A percentile compares a stretch with the other conserved stretches of the same genome.
These are phyloP conservation scores for Microctenopoma stevenorrisi DNA, from an alignment of 2,797 vertebrate species.

Conservation along the genomic window DNA sequence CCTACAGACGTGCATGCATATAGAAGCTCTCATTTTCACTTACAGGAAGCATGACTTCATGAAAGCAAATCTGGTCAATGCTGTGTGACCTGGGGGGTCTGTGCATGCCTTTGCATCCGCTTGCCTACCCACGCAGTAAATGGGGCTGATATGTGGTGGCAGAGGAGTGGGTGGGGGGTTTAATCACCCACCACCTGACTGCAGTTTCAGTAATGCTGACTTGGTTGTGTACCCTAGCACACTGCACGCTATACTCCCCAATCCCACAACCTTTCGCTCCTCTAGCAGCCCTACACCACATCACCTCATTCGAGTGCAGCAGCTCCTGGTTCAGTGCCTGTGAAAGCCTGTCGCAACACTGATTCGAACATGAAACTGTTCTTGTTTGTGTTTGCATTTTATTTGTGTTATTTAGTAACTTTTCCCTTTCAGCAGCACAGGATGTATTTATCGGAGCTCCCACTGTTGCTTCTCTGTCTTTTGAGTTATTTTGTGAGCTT, in stretches of 20 bases:
- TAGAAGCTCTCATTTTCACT: conserved; percentile 4
- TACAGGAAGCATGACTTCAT: conserved; percentile 52
- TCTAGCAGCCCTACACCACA: background rate
- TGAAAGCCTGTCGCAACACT: conserved; percentile 49
- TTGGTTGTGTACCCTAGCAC: conserved; percentile 8
- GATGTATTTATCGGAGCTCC: conserved; percentile 25
- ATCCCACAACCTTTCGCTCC: conserved; percentile 21
- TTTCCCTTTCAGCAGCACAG: conserved; percentile 54
- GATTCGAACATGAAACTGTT: conserved; percentile 29
- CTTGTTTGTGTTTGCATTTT: conserved; percentile 22
- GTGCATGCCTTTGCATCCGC: conserved; percentile 74
- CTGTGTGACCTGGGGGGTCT: conserved; percentile 27
- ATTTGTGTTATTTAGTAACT: conserved; percentile 44
- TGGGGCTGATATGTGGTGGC: conserved; percentile 2
- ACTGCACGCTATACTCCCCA: conserved; percentile 58
- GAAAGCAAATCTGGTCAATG: conserved; percentile 13
- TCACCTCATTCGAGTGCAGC: conserved; percentile 34
- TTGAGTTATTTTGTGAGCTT: conserved; percentile 56
- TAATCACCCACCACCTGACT: conserved; percentile 18
- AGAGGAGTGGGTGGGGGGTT: background rate
- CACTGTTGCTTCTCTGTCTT: conserved; percentile 55
- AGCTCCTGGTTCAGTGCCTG: conserved; percentile 36
- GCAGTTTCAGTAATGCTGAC: conserved; percentile 11
- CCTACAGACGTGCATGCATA: background rate
- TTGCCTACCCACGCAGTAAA: conserved; percentile 45